These are phyloP conservation scores for Helicoverpa assulta DNA, from an alignment of 2,888 invertebrate genomes.

Conservation along the genomic window DNA sequence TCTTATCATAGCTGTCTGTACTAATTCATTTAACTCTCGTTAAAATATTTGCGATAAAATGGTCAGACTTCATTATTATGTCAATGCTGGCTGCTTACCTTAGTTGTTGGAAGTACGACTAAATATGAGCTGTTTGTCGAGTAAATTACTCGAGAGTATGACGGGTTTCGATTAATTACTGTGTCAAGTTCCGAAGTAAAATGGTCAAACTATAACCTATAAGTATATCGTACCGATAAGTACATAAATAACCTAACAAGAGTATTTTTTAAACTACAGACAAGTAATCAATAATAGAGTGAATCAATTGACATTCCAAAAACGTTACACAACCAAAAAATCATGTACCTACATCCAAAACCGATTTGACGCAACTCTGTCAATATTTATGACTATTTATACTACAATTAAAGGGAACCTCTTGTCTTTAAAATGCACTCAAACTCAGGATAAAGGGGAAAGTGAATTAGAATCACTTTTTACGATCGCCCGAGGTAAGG, in stretches of 20 bases:
- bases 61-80: constrained; percentile 35
- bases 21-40: constrained; percentile 50
- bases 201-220: too few relatives aligned
- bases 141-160: not conserved
- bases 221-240: too few relatives aligned
- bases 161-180: not conserved
- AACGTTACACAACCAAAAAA: constrained; percentile 1
- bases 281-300: not conserved
- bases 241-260: too few relatives aligned
- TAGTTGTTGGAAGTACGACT: not conserved
- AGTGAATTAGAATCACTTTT: constrained; percentile 66
- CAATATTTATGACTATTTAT: constrained; percentile 17
- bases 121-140: not conserved
- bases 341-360: not conserved
- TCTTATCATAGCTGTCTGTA: constrained; percentile 29
- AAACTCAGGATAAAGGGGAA: constrained; percentile 56
- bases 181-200: too few relatives aligned
- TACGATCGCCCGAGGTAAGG: constrained; percentile 58
- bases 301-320: not conserved
- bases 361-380: not conserved
- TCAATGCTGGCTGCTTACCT: not conserved
- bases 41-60: constrained; percentile 61
- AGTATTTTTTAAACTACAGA: too few relatives aligned
- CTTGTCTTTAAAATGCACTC: constrained; percentile 14
- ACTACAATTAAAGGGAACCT: constrained; percentile 4